A percentile compares a stretch with the other conserved stretches of the same genome.
These are phyloP conservation scores for Drosophila navojoa DNA, from an alignment of 1,140 invertebrate genomes.

Conservation along the genomic window DNA sequence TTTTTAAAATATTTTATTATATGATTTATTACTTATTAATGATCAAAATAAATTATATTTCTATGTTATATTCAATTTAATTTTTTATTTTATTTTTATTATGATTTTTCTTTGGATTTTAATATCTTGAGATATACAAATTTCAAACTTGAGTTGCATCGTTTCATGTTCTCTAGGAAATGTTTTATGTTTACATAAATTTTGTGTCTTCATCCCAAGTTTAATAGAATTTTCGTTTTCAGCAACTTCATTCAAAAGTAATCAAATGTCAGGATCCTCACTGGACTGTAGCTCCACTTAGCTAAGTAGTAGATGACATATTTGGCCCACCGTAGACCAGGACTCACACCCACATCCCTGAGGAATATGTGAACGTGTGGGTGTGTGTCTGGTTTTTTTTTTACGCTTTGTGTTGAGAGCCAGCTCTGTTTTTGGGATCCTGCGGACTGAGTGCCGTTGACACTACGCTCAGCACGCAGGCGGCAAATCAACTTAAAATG, in stretches of 20 bases:
- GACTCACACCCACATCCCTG: background rate
- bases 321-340: conserved; percentile 16
- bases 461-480: conserved; percentile 50
- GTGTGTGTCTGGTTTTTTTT: conserved; percentile 18
- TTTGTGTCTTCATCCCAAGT: no score
- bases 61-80: no score
- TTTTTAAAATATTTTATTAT: no score
- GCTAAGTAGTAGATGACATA: background rate
- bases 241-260: no score
- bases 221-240: no score
- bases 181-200: no score
- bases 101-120: no score
- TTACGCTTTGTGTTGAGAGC: background rate
- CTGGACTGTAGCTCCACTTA: background rate
- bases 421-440: conserved; percentile 24
- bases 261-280: background rate
- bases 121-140: no score
- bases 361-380: conserved; percentile 39
- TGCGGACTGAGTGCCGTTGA: conserved; percentile 59
- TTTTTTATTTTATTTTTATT: background rate
- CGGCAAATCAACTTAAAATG: conserved; percentile 76
- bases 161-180: no score
- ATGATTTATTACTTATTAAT: no score
- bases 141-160: no score
- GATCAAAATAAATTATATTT: no score